phyloP scores from a whole-genome alignment of 1,140 invertebrate genomes.

The Cotesia typhae region DNA sequence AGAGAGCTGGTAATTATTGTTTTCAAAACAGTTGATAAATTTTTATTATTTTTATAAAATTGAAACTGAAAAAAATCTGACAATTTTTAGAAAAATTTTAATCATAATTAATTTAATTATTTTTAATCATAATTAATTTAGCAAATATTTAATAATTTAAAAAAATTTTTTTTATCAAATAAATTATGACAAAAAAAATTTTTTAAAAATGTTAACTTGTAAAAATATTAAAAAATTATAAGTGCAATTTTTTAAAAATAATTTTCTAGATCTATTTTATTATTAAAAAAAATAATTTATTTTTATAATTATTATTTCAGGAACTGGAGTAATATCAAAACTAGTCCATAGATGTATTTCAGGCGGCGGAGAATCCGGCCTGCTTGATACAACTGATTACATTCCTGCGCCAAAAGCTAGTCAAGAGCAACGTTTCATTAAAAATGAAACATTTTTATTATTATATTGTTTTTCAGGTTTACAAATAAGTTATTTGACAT shows the following conservation, averaged over 20 bases:
- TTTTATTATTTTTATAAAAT: too few species aligned
- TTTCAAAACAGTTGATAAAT: neutral
- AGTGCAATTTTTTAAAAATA: too few species aligned
- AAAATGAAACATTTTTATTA: conserved; percentile 71
- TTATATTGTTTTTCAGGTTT: conserved; percentile 87
- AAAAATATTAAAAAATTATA: too few species aligned
- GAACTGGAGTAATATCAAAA: conserved; percentile 67
- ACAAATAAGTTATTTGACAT: conserved; percentile 90
- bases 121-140: too few species aligned
- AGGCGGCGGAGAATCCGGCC: conserved; percentile 65
- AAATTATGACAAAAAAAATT: too few species aligned
- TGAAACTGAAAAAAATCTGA: too few species aligned
- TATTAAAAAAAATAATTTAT: neutral
- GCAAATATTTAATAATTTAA: too few species aligned
- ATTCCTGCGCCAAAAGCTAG: conserved; percentile 45
- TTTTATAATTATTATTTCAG: conserved; percentile 51
- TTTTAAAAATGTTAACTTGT: too few species aligned
- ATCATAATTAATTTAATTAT: too few species aligned
- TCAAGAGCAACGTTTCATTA: conserved; percentile 58
- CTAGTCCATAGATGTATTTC: conserved; percentile 73
- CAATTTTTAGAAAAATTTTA: too few species aligned
- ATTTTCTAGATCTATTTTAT: too few species aligned
- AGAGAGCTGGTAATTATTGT: conserved; percentile 74
- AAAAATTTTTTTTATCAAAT: too few species aligned
- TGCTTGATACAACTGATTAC: conserved; percentile 56